Conservation (phyloP, 2,797 vertebrate species). For the Otolemur crassicaudatus region DNA sequence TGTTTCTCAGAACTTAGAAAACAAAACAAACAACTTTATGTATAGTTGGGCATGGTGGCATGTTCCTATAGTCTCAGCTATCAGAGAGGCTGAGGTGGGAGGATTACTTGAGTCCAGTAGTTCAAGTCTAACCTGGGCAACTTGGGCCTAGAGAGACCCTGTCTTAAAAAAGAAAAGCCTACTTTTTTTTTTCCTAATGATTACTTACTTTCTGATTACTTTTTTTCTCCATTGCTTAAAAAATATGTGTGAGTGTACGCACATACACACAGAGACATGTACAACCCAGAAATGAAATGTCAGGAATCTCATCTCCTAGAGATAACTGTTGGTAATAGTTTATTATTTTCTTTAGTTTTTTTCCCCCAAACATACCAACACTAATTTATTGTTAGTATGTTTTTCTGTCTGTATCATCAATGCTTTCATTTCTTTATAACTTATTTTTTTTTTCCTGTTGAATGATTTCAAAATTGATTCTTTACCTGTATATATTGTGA, state of each 20-base stretch:
- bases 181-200: too few relatives aligned
- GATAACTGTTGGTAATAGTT: not conserved
- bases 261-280: not conserved
- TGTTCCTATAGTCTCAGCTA: too few relatives aligned
- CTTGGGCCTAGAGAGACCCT: too few relatives aligned
- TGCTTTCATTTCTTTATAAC: not conserved
- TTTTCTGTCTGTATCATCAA: not conserved
- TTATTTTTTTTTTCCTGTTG: not conserved
- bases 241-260: not conserved
- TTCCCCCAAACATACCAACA: not conserved
- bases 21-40: not conserved
- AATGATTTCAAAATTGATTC: slow-evolving; percentile 20
- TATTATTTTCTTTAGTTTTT: not conserved
- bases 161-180: too few relatives aligned
- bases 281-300: slow-evolving; percentile 2
- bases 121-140: too few relatives aligned
- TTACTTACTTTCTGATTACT: too few relatives aligned
- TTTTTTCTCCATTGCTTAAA: not conserved
- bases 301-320: not conserved
- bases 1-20: slow-evolving; percentile 11
- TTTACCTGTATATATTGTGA: not conserved
- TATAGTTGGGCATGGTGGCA: too few relatives aligned
- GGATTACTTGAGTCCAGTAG: too few relatives aligned
- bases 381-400: not conserved
- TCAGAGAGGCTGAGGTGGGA: too few relatives aligned